Base-by-base conservation (phyloP, 2,797 vertebrate species). In the Sebastes vulpes region DNA sequence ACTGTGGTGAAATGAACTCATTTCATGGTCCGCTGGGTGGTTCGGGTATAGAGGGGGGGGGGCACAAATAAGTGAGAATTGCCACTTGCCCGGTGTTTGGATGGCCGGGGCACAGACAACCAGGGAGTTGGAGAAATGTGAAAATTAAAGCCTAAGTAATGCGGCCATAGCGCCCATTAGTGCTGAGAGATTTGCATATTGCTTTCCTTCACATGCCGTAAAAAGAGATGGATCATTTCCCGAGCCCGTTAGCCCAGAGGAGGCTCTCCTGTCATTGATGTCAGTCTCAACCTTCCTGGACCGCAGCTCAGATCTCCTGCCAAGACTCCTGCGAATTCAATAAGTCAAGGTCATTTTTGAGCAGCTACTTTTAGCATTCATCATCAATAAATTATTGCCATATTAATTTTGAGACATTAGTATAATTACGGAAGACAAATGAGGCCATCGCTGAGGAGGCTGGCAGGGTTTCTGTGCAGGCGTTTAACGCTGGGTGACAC, bases 21-120 rank as follows among this genome's bases (percentile, higher is more conserved):
- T 96, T 96, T 96, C 94, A 95, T 89, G 95, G 93, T 95, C 94
- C 38, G 54, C 86, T 82, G 93, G 90, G 61, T 74, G 88, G 87
- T 90, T 88, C 61, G 58, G 82, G 88, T 42, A 32, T 16, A 4
- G 10, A 4, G 76, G 72, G 72, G 50, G 16, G 16, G 26, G 28
- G 26, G 20, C 50, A 38, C 78, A 93, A 93, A 95, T 94, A 88
- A 91, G 91, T 82, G 88, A 75, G 81, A 92, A 93, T 92, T 92
- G 93, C 84, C 87, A 91, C 86, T 95, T 83, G 82, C 80, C 90
- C 61, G 6, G 56, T 50, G 54, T 73, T 83, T 76, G 80, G 84
- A 87, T 76, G 87, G 89, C 76, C 54, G 57, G 72, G 38, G 66
- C 35, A 65, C 66, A 46, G 72, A 90, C 83, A 86, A 86, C 63